These are phyloP conservation scores for Pocota personata DNA, from an alignment of 2,888 invertebrate species.

Conservation along the genomic window DNA sequence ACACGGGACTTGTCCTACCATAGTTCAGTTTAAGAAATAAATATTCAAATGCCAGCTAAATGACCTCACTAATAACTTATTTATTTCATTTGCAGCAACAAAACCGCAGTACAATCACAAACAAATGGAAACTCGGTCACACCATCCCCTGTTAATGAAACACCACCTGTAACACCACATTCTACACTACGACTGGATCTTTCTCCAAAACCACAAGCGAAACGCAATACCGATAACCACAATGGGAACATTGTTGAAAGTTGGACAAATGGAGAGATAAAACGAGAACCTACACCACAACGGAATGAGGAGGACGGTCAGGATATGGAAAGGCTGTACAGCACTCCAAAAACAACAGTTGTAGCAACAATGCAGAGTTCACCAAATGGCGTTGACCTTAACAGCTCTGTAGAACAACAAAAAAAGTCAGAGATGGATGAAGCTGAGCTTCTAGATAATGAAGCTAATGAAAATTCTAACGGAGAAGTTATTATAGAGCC, in stretches of 20 bases:
- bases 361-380: conserved; percentile 71
- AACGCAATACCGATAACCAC: background rate
- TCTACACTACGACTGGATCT: background rate
- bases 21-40: background rate
- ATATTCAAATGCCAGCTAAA: background rate
- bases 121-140: conserved; percentile 45
- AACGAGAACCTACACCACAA: background rate
- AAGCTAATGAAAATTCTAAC: conserved; percentile 15
- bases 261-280: conserved; percentile 6
- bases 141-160: conserved; percentile 37
- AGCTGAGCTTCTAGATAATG: background rate
- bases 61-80: conserved; percentile 1
- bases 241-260: conserved; percentile 14
- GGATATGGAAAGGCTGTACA: conserved; percentile 20
- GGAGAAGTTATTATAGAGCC: conserved; percentile 40
- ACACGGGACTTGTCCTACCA: background rate
- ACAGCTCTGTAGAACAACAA: conserved; percentile 61
- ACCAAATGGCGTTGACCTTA: conserved; percentile 70
- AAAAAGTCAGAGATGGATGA: conserved; percentile 36
- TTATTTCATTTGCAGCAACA: conserved; percentile 60
- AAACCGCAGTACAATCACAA: conserved; percentile 48
- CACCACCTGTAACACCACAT: conserved; percentile 58
- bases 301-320: background rate
- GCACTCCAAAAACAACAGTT: conserved; percentile 74
- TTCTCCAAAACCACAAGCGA: conserved; percentile 23